phyloP scores from a whole-genome alignment of 2,113 vertebrate genomes.

The Suncus etruscus region DNA sequence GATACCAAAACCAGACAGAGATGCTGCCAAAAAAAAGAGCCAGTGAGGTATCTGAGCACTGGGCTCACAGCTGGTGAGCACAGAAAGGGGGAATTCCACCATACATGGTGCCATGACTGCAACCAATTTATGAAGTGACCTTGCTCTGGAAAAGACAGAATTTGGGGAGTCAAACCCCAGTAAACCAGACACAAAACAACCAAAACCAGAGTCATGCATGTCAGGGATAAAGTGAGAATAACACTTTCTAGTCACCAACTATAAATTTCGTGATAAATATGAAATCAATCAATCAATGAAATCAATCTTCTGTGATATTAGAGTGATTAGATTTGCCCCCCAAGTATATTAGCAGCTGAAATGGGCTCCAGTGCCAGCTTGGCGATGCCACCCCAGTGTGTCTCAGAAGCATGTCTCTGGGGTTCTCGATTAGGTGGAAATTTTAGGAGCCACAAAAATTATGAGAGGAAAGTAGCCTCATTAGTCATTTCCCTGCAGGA shows the following conservation, averaged over 20 bases:
- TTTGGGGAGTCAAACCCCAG: not conserved
- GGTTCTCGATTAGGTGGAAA: slow-evolving; percentile 60
- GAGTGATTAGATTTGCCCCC: slow-evolving; percentile 52
- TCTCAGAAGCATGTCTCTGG: not conserved
- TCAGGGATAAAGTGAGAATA: not conserved
- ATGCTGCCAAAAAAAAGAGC: too few relatives aligned
- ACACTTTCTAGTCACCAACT: not conserved
- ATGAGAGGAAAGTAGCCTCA: slow-evolving; percentile 77
- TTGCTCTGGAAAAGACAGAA: not conserved
- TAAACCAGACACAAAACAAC: not conserved
- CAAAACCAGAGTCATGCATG: accelerated
- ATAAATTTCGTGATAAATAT: slow-evolving; percentile 46
- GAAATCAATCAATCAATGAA: slow-evolving; percentile 38
- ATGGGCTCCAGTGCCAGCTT: not conserved
- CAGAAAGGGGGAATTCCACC: too few relatives aligned
- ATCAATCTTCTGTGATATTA: slow-evolving; percentile 37
- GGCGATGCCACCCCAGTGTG: not conserved
- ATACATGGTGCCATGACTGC: too few relatives aligned
- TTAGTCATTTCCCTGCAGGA: slow-evolving; percentile 82
- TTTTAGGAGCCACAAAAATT: slow-evolving; percentile 81
- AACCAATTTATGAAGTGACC: not conserved
- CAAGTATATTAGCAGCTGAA: not conserved
- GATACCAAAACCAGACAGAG: too few relatives aligned
- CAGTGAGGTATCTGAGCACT: too few relatives aligned
- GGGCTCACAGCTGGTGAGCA: too few relatives aligned